A percentile compares a stretch with the other conserved stretches of the same genome.
These are phyloP conservation scores for Dendrolimus houi DNA, from an alignment of 2,888 invertebrate species.

Conservation along the genomic window DNA sequence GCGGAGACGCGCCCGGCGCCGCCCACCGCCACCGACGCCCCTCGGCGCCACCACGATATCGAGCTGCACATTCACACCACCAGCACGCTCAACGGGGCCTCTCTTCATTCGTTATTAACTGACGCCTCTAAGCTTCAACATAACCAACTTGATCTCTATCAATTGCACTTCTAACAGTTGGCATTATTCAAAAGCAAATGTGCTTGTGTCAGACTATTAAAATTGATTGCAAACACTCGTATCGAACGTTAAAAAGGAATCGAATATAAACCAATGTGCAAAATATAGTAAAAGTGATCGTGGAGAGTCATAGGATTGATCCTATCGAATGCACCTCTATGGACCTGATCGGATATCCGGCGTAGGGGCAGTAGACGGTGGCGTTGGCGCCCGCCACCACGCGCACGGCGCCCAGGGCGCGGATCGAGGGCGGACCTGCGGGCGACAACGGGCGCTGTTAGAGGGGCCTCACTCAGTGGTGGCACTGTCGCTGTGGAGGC, in stretches of 20 bases:
- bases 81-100: neutral
- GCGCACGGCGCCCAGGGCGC: slow-evolving; percentile 81
- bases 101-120: too few relatives aligned
- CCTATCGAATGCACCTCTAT: slow-evolving; percentile 68
- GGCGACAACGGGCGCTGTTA: too few relatives aligned
- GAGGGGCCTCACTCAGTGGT: too few relatives aligned
- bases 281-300: slow-evolving; percentile 5
- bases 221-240: too few relatives aligned
- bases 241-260: neutral
- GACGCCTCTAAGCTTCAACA: too few relatives aligned
- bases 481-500: neutral
- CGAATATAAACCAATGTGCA: too few relatives aligned
- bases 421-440: slow-evolving; percentile 82
- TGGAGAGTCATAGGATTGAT: slow-evolving; percentile 36
- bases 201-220: neutral
- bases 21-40: slow-evolving; percentile 48
- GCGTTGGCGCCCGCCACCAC: slow-evolving; percentile 87
- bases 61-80: slow-evolving; percentile 47
- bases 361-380: slow-evolving; percentile 87
- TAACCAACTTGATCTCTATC: too few relatives aligned
- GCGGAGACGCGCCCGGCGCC: slow-evolving; percentile 59
- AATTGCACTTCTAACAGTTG: too few relatives aligned
- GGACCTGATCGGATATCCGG: slow-evolving; percentile 88
- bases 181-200: neutral
- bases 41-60: slow-evolving; percentile 66